Base-by-base conservation (phyloP, 2,113 vertebrate genomes). In the Lasiurus cinereus region DNA sequence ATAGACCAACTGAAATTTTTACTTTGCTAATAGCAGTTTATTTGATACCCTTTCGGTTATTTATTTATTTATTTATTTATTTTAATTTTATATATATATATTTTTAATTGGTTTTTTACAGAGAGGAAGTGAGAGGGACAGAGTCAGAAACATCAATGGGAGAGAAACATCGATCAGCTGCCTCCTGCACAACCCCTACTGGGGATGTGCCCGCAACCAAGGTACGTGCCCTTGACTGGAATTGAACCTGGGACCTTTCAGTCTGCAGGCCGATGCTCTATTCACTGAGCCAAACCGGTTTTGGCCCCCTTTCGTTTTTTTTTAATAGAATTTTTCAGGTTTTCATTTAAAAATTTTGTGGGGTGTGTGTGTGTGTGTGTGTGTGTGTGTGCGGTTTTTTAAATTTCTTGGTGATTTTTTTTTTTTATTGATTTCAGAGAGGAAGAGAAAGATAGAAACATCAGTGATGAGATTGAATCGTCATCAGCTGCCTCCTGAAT, bases 21-120 rank as follows among this genome's bases (percentile, higher is more conserved):
- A 27, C 66, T 80, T 80, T 52, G n/a, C 72, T 93, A 31, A 64
- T 80, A 82, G 43, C 29, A 82, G 27, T 93, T 85, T 77, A 56
- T 33, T 85, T 46, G 14, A 67, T 69, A 43, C 29, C 15, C 15
- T 92, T 92, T 85, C 21, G 4, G 52, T 6, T 50, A 14, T 50
- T 50, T 50, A 46, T 39, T 39, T 39, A 39, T 39, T 39, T 39
- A 39, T 39, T 39, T 39, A 39, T 39, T 39, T 39, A 39, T 39
- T 39, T 39, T 39, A 39, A 39, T 39, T 39, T 39, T 39, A n/a
- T 39, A 39, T 39, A 3, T 39, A 39, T 39, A 3, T 39, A 39
- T 39, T 39, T 39, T n/a, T n/a, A n/a, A 39, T 39, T 39, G 39
- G 39, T 39, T 3, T 39, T 39, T 39, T 39, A 39, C 39, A 39